Conservation (phyloP, 2,888 invertebrate genomes). For the Microctonus hyperodae region DNA sequence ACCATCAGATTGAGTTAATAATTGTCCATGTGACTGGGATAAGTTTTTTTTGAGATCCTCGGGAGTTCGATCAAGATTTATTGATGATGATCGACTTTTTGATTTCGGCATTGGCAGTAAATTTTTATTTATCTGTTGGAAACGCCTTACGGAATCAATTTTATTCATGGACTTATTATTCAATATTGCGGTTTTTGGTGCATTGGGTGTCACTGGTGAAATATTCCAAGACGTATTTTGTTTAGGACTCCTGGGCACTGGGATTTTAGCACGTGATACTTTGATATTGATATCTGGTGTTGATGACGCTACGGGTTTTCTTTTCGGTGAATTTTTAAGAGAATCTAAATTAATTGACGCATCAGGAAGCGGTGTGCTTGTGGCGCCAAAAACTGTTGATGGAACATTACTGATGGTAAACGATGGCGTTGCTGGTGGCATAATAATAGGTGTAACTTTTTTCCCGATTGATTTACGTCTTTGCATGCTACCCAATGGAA, state of each 20-base stretch:
- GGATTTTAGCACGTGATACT: constrained; percentile 23
- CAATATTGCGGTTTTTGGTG: constrained; percentile 28
- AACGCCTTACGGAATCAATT: background rate
- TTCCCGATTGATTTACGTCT: constrained; percentile 36
- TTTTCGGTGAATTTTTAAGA: constrained; percentile 43
- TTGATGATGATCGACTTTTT: constrained; percentile 29
- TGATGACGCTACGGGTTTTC: constrained; percentile 55
- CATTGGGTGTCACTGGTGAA: constrained; percentile 48
- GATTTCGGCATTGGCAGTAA: background rate
- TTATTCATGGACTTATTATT: background rate
- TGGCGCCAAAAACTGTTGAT: constrained; percentile 37
- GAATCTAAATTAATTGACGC: constrained; percentile 17
- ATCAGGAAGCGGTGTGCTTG: constrained; percentile 53
- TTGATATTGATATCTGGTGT: constrained; percentile 48
- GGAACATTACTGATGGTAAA: constrained; percentile 27
- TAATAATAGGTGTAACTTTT: constrained; percentile 30
- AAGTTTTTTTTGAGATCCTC: background rate
- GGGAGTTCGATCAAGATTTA: constrained; percentile 17
- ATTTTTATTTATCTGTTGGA: background rate
- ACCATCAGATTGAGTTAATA: background rate
- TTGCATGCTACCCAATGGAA: constrained; percentile 48
- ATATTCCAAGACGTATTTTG: constrained; percentile 44
- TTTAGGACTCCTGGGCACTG: constrained; percentile 34
- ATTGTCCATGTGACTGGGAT: background rate
- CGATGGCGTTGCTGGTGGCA: constrained; percentile 43